Base-by-base conservation (phyloP, 2,888 invertebrate genomes). In the Leptopilina syphax region DNA sequence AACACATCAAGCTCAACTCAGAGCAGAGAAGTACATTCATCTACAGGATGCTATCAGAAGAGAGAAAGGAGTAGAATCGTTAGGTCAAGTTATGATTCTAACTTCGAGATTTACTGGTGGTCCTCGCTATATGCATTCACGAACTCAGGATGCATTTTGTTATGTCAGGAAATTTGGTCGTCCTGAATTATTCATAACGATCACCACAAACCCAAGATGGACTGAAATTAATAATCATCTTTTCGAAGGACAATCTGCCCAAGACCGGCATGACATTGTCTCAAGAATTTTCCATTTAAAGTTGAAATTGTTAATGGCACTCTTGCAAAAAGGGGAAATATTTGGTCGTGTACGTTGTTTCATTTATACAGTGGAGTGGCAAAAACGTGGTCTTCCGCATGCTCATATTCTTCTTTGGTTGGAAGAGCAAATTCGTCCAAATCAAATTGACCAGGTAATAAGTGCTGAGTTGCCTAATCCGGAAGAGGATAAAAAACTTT, bases 51-150 rank as follows among this genome's bases (percentile, higher is more conserved):
- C 87, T 50, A 79, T 88, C 41, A 44, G 5, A 18, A 85, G 88
- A 85, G 78, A 85, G 73, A 81, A 50, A 44, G 85, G 88, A 84
- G 77, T 88, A 0, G 70, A 79, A 7, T 68, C 82, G 34, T 44
- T 85, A n/a, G 89, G 89, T 1, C 24, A 84, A 60, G 79, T 80
- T 66, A 85, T 85, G 77, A 89, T 89, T 86, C 82, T 90, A 1
- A 89, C 91, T 78, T 54, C 68, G 9, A 79, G 82, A 13, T 89
- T 82, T 65, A 86, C 84, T 7, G 90, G 90, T 47, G 85, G 89
- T 10, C 90, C 90, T 77, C 82, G 91, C 44, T 86, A 90, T 82
- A 91, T 92, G 91, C 88, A 90, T 78, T 88, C 91, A 84, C 80
- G 86, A 67, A 86, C 87, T 13, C 88, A 91, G 83, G 90, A 92